phyloP scores from a whole-genome alignment of 2,888 invertebrate species.

The Isoperla grammatica region DNA sequence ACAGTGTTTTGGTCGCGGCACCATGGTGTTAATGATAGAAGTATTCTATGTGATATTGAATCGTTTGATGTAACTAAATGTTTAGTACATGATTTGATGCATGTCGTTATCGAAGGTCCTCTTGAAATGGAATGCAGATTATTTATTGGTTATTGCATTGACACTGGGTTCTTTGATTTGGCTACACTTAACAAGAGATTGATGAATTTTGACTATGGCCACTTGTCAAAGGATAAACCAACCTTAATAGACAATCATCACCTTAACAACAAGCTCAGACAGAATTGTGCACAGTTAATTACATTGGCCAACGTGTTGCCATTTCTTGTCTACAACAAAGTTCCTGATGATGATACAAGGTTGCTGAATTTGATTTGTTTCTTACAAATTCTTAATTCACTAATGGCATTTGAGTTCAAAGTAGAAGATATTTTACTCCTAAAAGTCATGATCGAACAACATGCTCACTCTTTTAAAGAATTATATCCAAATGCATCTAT shows the following conservation, averaged over 20 bases:
- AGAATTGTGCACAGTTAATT: conserved; percentile 33
- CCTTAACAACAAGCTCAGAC: conserved; percentile 28
- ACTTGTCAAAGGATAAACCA: conserved; percentile 33
- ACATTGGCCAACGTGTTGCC: conserved; percentile 31
- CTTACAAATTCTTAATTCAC: conserved; percentile 32
- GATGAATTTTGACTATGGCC: conserved; percentile 30
- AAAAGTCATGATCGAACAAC: conserved; percentile 31
- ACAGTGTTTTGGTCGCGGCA: background rate
- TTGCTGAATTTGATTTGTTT: conserved; percentile 25
- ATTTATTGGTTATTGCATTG: conserved; percentile 24
- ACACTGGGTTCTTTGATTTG: conserved; percentile 22
- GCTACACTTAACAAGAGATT: conserved; percentile 31
- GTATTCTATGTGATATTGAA: background rate
- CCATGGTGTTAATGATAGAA: background rate
- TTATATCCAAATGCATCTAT: conserved; percentile 30
- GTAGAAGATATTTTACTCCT: conserved; percentile 24
- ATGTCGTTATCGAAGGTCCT: background rate
- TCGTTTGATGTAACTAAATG: conserved; percentile 1
- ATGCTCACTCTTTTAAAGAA: conserved; percentile 23
- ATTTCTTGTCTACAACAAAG: conserved; percentile 32
- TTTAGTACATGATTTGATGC: conserved; percentile 5
- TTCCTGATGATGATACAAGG: conserved; percentile 16
- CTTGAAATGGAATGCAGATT: conserved; percentile 20
- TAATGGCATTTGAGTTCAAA: conserved; percentile 32
- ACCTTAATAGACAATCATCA: conserved; percentile 27